A percentile compares a stretch with the other conserved stretches of the same genome.
These are phyloP conservation scores for Brachypteracias leptosomus DNA, from an alignment of 2,113 vertebrate genomes.

Conservation along the genomic window DNA sequence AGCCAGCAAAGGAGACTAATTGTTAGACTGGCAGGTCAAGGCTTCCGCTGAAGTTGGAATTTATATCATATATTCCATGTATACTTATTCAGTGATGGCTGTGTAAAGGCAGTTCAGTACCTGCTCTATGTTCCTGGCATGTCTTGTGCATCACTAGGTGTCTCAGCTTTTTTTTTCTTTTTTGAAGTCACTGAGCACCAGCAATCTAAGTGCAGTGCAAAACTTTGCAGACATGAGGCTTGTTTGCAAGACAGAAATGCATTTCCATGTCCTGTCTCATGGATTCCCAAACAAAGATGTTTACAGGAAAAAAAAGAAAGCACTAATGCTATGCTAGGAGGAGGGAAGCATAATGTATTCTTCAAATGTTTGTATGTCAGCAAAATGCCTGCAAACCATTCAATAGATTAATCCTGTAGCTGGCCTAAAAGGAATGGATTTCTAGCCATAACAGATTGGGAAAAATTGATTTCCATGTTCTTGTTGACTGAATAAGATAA, in stretches of 20 bases:
- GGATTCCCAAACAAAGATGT: slow-evolving; percentile 63
- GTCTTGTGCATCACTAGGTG: neutral
- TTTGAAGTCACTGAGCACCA: neutral
- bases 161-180: neutral
- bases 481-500: slow-evolving; percentile 80
- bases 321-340: slow-evolving; percentile 59
- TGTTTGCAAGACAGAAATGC: slow-evolving; percentile 26
- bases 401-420: slow-evolving; percentile 83
- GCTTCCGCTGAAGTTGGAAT: neutral
- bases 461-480: slow-evolving; percentile 83
- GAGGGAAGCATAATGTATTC: slow-evolving; percentile 77
- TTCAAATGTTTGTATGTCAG: slow-evolving; percentile 83
- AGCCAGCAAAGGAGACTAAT: neutral
- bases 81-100: neutral
- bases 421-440: slow-evolving; percentile 82
- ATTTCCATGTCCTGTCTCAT: slow-evolving; percentile 54
- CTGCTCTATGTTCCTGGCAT: neutral
- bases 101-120: neutral
- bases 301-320: slow-evolving; percentile 58
- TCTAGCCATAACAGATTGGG: slow-evolving; percentile 81
- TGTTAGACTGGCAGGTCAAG: neutral
- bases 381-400: slow-evolving; percentile 79
- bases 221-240: slow-evolving; percentile 24
- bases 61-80: neutral
- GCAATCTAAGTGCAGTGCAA: neutral